Evolutionary conservation across 92 coral and sea anemone species (phyloP), one percentile per base, ranked within the genome.

Genomic region (Phymanthus crucifer): DNA sequence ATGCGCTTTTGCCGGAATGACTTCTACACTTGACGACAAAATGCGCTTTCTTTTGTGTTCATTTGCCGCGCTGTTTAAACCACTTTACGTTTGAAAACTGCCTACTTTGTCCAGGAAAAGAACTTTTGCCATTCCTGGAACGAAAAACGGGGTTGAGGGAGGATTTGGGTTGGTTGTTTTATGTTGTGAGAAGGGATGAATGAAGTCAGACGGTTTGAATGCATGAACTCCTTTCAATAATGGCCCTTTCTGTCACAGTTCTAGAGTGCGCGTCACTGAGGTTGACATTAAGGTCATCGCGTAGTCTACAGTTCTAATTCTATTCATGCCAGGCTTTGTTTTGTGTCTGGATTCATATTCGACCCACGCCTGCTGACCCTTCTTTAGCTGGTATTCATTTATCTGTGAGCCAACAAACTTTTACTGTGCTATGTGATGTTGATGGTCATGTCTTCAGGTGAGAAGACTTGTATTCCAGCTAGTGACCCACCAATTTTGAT

Each of bases 281-380:
- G 61, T 61, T 73, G 80, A 82, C 80, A 82, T 34, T 43, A 31
- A 45, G 86, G 86, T 82, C 86, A 82, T 14, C 77, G 6, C 45
- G 12, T n/a, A 52, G 86, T 82, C 86, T 82, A 75, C 48, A 61
- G 32, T 74, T 46, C n/a, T 74, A 74, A 73, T 82, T 74, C 80
- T 73, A 61, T 74, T 50, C 79, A 73, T 82, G 86, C 86, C 86
- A 82, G 77, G 56, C 74, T 82, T 80, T 58, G 80, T 82, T 82
- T 66, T 82, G 70, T 40, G 86, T 82, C 86, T 82, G 86, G 86
- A 73, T 72, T 66, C 32, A 47, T 67, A 32, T 73, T 72, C 72
- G 66, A 65, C 86, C 80, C 61, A 79, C 66, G 80, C 47, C 43
- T 43, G n/a, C n/a, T 81, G 86, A 82, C 86, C 86, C 57, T 82